Conservation (phyloP, 2,888 invertebrate species). For the Rhamphomyia laevipes region DNA sequence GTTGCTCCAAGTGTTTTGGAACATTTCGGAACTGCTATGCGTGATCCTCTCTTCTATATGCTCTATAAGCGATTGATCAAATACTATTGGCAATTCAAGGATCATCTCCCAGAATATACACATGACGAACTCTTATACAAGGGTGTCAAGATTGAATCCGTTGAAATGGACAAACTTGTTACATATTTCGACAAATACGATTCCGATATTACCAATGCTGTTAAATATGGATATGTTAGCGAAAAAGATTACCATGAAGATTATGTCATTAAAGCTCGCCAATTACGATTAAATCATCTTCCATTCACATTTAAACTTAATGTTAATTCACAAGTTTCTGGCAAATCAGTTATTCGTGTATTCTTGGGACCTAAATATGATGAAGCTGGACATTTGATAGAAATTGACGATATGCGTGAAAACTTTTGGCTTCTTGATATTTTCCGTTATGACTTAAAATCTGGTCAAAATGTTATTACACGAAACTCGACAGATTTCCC, state of each 20-base stretch:
- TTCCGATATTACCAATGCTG: slow-evolving; percentile 48
- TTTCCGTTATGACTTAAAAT: slow-evolving; percentile 47
- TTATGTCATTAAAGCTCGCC: slow-evolving; percentile 43
- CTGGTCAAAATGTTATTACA: slow-evolving; percentile 54
- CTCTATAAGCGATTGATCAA: slow-evolving; percentile 50
- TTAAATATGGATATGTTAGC: slow-evolving; percentile 30
- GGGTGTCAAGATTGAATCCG: slow-evolving; percentile 48
- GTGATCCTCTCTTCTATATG: slow-evolving; percentile 63
- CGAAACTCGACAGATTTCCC: slow-evolving; percentile 56
- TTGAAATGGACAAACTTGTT: slow-evolving; percentile 47
- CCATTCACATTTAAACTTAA: slow-evolving; percentile 47
- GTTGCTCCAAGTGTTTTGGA: slow-evolving; percentile 47
- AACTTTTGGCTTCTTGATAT: slow-evolving; percentile 54
- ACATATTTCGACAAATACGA: slow-evolving; percentile 56
- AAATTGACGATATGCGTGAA: slow-evolving; percentile 46
- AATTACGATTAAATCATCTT: slow-evolving; percentile 52
- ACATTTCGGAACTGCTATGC: slow-evolving; percentile 50
- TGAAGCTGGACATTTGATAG: slow-evolving; percentile 42
- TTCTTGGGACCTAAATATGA: slow-evolving; percentile 61
- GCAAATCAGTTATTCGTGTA: slow-evolving; percentile 49
- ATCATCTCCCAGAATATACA: slow-evolving; percentile 47
- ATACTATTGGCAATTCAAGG: slow-evolving; percentile 47
- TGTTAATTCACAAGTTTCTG: slow-evolving; percentile 44
- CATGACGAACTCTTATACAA: slow-evolving; percentile 46
- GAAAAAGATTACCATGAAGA: slow-evolving; percentile 21